Conservation (phyloP, 2,888 invertebrate species). For the Sipha maydis region DNA sequence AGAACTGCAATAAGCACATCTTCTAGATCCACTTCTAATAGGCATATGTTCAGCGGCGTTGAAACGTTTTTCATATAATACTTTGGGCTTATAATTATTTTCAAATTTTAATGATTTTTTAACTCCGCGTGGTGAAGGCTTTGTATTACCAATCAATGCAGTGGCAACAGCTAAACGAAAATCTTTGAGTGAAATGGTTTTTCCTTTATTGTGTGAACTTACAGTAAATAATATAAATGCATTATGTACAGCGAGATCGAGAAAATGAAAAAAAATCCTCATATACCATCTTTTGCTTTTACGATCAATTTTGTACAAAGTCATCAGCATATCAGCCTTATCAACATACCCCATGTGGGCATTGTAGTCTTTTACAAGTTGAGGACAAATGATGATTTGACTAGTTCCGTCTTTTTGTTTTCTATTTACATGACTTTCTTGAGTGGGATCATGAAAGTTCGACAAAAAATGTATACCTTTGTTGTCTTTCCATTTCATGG, state of each 20-base stretch:
- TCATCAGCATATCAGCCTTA: slow-evolving; percentile 60
- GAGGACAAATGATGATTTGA: no score
- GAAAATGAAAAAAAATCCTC: slow-evolving; percentile 61
- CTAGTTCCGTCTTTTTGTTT: no score
- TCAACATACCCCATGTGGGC: slow-evolving; percentile 61
- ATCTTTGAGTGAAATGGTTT: slow-evolving; percentile 6
- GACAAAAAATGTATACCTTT: slow-evolving; percentile 14
- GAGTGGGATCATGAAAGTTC: slow-evolving; percentile 23
- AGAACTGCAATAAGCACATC: background rate
- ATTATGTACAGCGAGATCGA: slow-evolving; percentile 26
- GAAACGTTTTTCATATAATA: slow-evolving; percentile 28
- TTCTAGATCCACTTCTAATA: no score
- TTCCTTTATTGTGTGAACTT: slow-evolving; percentile 10
- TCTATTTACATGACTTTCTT: no score
- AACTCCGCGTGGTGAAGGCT: background rate
- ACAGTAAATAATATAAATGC: slow-evolving; percentile 17
- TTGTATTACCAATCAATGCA: no score
- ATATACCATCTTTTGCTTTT: slow-evolving; percentile 62
- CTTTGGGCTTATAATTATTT: slow-evolving; percentile 16
- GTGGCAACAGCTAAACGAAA: slow-evolving; percentile 23
- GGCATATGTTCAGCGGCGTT: slow-evolving; percentile 4
- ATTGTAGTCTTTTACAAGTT: no score
- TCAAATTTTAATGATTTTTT: background rate
- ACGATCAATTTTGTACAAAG: slow-evolving; percentile 52
- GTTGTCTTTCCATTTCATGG: slow-evolving; percentile 35